These are phyloP conservation scores for Frieseomelitta varia DNA, from an alignment of 1,140 invertebrate genomes.

Conservation along the genomic window DNA sequence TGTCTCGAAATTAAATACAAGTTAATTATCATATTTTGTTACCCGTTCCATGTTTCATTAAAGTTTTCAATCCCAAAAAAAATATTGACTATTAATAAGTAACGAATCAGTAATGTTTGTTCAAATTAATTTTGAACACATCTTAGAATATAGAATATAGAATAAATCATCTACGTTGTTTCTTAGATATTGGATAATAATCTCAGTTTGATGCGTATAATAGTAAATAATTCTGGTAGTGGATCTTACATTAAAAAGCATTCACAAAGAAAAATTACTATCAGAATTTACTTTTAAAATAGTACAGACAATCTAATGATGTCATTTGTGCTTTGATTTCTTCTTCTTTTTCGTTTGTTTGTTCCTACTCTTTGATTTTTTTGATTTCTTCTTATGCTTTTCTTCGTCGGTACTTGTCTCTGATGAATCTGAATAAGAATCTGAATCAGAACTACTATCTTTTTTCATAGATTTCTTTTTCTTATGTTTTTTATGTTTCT, in stretches of 20 bases:
- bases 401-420: conserved; percentile 81
- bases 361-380: conserved; percentile 79
- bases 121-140: conserved; percentile 38
- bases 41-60: conserved; percentile 13
- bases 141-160: conserved; percentile 40
- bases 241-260: conserved; percentile 47
- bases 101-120: conserved; percentile 26
- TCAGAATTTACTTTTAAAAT: conserved; percentile 34
- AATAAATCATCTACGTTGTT: conserved; percentile 39
- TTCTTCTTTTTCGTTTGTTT: conserved; percentile 83
- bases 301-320: conserved; percentile 62
- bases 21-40: conserved; percentile 8
- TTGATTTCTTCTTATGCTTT: conserved; percentile 81
- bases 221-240: conserved; percentile 33
- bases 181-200: conserved; percentile 30
- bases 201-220: conserved; percentile 33
- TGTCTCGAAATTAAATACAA: conserved; percentile 42
- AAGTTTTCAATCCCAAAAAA: conserved; percentile 29
- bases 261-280: conserved; percentile 42
- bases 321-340: conserved; percentile 83
- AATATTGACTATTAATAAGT: conserved; percentile 8
- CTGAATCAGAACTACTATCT: conserved; percentile 77
- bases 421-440: conserved; percentile 78
- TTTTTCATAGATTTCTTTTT: conserved; percentile 74
- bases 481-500: conserved; percentile 79